Evolutionary conservation across 1,140 invertebrate species (phyloP).

Genomic region (Drosophila mojavensis): DNA sequence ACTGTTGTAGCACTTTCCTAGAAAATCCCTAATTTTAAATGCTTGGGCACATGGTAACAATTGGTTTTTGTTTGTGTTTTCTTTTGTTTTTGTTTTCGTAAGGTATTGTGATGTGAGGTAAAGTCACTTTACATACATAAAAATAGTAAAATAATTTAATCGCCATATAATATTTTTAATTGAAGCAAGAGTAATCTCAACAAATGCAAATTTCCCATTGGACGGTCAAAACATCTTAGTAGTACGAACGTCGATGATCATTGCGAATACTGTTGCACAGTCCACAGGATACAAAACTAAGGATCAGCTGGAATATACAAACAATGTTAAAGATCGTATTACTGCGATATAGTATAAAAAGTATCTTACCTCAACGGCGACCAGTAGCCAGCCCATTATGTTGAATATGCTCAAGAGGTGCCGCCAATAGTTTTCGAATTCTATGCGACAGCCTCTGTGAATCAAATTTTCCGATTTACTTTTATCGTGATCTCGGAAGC

Average conservation of each 20-base stretch:
- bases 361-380: constrained; percentile 64
- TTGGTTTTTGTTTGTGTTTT: neutral
- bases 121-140: constrained; percentile 15
- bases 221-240: constrained; percentile 17
- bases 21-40: neutral
- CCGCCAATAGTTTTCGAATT: constrained; percentile 77
- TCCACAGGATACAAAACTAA: constrained; percentile 62
- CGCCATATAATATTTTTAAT: constrained; percentile 13
- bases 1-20: constrained; percentile 1
- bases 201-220: constrained; percentile 25
- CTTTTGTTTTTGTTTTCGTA: neutral
- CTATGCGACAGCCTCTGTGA: constrained; percentile 65
- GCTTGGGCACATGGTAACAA: neutral
- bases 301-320: constrained; percentile 46
- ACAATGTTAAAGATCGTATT: neutral
- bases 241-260: constrained; percentile 68
- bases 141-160: constrained; percentile 38
- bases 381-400: constrained; percentile 62
- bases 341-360: neutral
- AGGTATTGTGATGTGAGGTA: constrained; percentile 15
- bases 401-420: constrained; percentile 61
- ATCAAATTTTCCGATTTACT: constrained; percentile 70
- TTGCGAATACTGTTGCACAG: constrained; percentile 81
- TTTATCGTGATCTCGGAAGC: constrained; percentile 65
- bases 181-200: constrained; percentile 19